phyloP scores from a whole-genome alignment of 2,888 invertebrate genomes.

The Tupiocoris notatus region DNA sequence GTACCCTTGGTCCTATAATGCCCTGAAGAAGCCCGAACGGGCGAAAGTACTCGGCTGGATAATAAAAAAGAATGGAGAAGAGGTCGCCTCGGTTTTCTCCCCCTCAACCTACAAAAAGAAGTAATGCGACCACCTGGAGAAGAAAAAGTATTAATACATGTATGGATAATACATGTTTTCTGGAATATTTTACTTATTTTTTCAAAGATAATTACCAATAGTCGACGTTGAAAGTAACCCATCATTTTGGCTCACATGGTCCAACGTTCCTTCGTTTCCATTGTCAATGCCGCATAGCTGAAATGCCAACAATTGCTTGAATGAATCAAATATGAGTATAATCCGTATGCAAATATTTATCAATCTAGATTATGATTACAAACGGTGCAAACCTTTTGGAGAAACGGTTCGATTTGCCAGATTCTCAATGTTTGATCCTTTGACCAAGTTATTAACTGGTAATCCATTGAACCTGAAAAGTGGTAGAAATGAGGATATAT shows the following conservation, averaged over 20 bases:
- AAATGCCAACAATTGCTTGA: too few species aligned
- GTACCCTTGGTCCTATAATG: too few species aligned
- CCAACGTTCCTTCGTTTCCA: constrained; percentile 15
- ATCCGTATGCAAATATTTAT: too few species aligned
- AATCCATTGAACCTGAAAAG: constrained; percentile 62
- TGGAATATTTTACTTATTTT: too few species aligned
- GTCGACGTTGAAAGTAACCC: constrained; percentile 12
- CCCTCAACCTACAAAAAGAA: background rate
- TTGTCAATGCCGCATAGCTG: constrained; percentile 37
- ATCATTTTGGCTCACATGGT: constrained; percentile 3
- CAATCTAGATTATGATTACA: too few species aligned
- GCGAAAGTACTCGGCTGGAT: too few species aligned
- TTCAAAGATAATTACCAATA: constrained; percentile 1
- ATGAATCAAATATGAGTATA: too few species aligned
- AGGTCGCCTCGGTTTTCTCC: too few species aligned
- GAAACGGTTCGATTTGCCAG: constrained; percentile 83
- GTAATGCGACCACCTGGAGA: background rate
- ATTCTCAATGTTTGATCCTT: constrained; percentile 88
- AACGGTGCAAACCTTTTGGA: constrained; percentile 63
- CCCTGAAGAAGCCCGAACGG: too few species aligned
- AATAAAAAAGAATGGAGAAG: too few species aligned
- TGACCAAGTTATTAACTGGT: constrained; percentile 91
- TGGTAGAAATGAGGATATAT: too few species aligned
- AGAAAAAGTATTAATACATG: too few species aligned
- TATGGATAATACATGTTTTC: constrained; percentile 15